Percentiles rank a stretch among this genome's conserved stretches.
Conservation (phyloP, 1,140 invertebrate species). For the Apis cerana region DNA sequence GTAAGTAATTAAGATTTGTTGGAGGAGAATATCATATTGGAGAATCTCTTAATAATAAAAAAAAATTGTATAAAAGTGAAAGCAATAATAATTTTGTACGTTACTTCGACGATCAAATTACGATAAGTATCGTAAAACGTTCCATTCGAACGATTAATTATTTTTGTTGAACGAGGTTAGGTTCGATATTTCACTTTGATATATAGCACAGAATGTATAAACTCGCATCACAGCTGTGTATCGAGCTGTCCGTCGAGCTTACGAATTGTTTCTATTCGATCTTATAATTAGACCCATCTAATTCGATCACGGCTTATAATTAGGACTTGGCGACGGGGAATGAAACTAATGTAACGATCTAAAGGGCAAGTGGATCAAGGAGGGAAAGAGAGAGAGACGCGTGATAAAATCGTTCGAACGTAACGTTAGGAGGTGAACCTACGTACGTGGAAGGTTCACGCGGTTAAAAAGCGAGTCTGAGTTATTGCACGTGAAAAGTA, state of each 20-base stretch:
- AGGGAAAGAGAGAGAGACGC: not conserved
- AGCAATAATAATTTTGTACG: too few relatives aligned
- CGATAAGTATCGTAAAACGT: too few relatives aligned
- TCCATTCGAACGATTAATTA: too few relatives aligned
- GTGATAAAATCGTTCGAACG: not conserved
- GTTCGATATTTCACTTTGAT: too few relatives aligned
- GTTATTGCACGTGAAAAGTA: conserved; percentile 29
- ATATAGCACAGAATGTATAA: not conserved
- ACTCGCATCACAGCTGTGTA: not conserved
- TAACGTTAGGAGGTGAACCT: not conserved
- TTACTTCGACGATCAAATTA: too few relatives aligned
- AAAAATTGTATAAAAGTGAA: too few relatives aligned
- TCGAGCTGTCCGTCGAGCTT: too few relatives aligned
- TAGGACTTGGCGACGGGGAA: conserved; percentile 45
- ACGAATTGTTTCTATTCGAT: conserved; percentile 14
- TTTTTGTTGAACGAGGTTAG: too few relatives aligned
- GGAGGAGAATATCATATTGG: too few relatives aligned
- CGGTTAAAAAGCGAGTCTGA: not conserved
- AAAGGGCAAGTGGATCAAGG: conserved; percentile 22
- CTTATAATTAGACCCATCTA: conserved; percentile 49
- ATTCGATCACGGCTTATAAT: conserved; percentile 42
- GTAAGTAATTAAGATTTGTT: too few relatives aligned
- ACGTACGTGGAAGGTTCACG: not conserved
- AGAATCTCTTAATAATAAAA: too few relatives aligned
- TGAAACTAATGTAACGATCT: conserved; percentile 33